Conservation (phyloP, 2,888 invertebrate species). For the Lithosia quadra region DNA sequence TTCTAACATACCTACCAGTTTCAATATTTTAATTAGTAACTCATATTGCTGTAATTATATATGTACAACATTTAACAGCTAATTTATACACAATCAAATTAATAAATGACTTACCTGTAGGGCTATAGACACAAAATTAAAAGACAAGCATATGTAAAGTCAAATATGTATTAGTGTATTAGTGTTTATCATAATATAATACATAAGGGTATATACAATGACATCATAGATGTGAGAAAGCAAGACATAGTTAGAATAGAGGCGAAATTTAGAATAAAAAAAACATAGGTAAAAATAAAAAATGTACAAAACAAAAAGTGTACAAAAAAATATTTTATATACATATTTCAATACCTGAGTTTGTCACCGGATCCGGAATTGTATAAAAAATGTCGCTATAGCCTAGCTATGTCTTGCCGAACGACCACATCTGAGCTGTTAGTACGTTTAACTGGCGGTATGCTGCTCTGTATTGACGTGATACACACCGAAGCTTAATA, state of each 20-base stretch:
- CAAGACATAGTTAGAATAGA: constrained; percentile 86
- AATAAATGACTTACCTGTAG: constrained; percentile 21
- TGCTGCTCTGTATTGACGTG: constrained; percentile 49
- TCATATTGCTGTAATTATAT: background rate
- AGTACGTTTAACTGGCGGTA: constrained; percentile 62
- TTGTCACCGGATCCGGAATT: constrained; percentile 58
- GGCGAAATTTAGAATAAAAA: constrained; percentile 60
- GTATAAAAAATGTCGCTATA: constrained; percentile 38
- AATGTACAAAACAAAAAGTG: constrained; percentile 61
- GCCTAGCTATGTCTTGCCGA: constrained; percentile 84
- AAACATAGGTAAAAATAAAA: constrained; percentile 51
- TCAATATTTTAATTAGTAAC: background rate
- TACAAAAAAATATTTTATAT: constrained; percentile 46
- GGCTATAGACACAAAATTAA: constrained; percentile 24
- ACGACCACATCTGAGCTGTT: constrained; percentile 84
- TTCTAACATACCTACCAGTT: too few relatives aligned
- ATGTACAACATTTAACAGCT: background rate
- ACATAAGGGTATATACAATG: constrained; percentile 40
- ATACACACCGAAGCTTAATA: constrained; percentile 71
- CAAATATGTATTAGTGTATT: constrained; percentile 52
- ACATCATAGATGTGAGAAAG: constrained; percentile 75
- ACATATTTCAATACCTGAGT: constrained; percentile 68
- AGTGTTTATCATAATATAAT: constrained; percentile 38
- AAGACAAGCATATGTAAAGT: constrained; percentile 4
- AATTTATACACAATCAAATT: constrained; percentile 4